Conservation (phyloP, 2,888 invertebrate genomes). For the Dendrolimus houi region DNA sequence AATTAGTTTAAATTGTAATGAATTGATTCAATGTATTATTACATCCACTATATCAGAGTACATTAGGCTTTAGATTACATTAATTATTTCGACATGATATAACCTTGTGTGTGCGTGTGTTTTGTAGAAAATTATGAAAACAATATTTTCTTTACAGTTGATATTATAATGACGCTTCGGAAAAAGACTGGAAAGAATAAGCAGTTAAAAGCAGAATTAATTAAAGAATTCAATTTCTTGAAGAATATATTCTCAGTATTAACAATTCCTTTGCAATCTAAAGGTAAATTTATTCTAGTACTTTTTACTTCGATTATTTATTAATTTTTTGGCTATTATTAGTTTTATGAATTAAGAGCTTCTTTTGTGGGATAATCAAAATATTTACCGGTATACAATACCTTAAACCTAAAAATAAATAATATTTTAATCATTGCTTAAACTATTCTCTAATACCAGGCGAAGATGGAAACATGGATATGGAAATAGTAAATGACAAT, state of each 20-base stretch:
- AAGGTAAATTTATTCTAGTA: slow-evolving; percentile 35
- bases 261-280: slow-evolving; percentile 65
- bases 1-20: too few relatives aligned
- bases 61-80: too few relatives aligned
- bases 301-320: too few relatives aligned
- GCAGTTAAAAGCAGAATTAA: slow-evolving; percentile 55
- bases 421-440: neutral
- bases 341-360: neutral
- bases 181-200: slow-evolving; percentile 36
- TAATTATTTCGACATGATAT: too few relatives aligned
- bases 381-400: neutral
- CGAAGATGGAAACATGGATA: slow-evolving; percentile 50
- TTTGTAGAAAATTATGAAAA: too few relatives aligned
- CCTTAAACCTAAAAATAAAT: neutral
- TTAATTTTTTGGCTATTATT: neutral
- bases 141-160: neutral
- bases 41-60: too few relatives aligned
- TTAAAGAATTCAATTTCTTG: slow-evolving; percentile 76
- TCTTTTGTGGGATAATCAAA: neutral
- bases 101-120: too few relatives aligned
- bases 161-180: slow-evolving; percentile 18
- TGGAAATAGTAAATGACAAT: slow-evolving; percentile 43
- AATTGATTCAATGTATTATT: too few relatives aligned
- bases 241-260: slow-evolving; percentile 75
- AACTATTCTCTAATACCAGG: slow-evolving; percentile 27